Base-by-base conservation (phyloP, 2,888 invertebrate species). In the Patella caerulea region DNA sequence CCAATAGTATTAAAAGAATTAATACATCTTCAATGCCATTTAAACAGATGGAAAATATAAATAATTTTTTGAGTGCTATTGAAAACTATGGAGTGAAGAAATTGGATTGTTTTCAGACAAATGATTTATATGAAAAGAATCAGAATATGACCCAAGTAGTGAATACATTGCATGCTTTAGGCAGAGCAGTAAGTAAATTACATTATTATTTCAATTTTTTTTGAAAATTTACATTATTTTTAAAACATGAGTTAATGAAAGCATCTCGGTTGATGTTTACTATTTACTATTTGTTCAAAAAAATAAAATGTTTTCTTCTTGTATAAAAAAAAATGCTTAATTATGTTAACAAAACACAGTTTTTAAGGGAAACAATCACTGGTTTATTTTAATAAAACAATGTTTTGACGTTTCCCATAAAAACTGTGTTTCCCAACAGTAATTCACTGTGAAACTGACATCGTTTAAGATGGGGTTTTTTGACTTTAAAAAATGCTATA, bases 11-110 rank as follows among this genome's bases (percentile, higher is more conserved):
- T 3, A 97, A 97, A 92, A 98, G 98, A 92, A 97, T 98, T 84
- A 98, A 98, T 92, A 95, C 94, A 86, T 95, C 95, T 79, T 94
- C 83, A 52, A 81, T 88, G 79, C 85, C 89, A n/a, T 89, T 98
- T 93, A 98, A 98, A 91, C 97, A 97, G 93, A 99, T 99, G 98
- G 98, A 99, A 93, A 99, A 99, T 92, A 98, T 99, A 87, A 96
- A 95, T 52, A 91, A 91, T 81, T 98, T 98, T 93, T 93, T 97
- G 83, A 96, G 95, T 86, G 95, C 95, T n/a, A 97, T 96, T 78
- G 95, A 94, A 91, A 95, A 95, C 84, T 99, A 98, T 92, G 99
- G 99, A 72, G 96, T 98, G 2, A 96, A 97, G 19, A 96, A 98
- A 91, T 96, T 97, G 91, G 98, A 99, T 93, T 97, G 98, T 90